Conservation (phyloP, 2,797 vertebrate species). For the Emydoidea blandingii region DNA sequence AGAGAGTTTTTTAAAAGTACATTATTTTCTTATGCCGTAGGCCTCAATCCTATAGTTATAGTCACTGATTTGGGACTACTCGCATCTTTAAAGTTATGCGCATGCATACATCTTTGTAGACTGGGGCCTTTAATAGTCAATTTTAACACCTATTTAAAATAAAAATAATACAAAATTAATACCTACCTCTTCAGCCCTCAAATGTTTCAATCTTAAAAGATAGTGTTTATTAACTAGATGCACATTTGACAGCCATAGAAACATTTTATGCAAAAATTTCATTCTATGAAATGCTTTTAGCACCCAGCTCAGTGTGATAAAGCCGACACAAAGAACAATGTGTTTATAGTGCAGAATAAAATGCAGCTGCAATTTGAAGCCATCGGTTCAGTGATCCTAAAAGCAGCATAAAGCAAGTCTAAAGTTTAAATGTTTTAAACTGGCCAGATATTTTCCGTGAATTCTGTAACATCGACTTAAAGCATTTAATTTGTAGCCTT, state of each 20-base stretch:
- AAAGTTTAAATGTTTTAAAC: not conserved
- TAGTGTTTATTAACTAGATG: constrained; percentile 38
- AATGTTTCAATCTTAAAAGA: constrained; percentile 56
- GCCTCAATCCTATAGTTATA: not conserved
- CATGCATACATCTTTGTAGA: not conserved
- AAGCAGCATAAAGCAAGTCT: constrained; percentile 13
- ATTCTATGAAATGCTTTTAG: constrained; percentile 51
- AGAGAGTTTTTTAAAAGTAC: not conserved
- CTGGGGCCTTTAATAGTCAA: not conserved
- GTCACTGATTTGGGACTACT: not conserved
- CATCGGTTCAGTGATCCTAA: not conserved
- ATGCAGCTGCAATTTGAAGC: constrained; percentile 26
- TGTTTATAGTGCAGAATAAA: constrained; percentile 43
- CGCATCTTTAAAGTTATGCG: not conserved
- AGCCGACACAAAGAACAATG: constrained; percentile 40
- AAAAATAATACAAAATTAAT: constrained; percentile 13
- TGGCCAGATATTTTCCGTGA: not conserved
- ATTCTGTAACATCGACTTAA: not conserved
- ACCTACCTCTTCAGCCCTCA: constrained; percentile 74
- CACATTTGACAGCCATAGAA: constrained; percentile 27
- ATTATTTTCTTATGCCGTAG: not conserved
- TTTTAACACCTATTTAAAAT: not conserved
- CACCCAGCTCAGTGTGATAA: constrained; percentile 38
- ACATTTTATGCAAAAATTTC: constrained; percentile 48
- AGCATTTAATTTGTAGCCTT: constrained; percentile 44